A percentile compares a stretch with the other conserved stretches of the same genome.
Conservation (phyloP, 1,140 invertebrate genomes). For the Frieseomelitta varia region DNA sequence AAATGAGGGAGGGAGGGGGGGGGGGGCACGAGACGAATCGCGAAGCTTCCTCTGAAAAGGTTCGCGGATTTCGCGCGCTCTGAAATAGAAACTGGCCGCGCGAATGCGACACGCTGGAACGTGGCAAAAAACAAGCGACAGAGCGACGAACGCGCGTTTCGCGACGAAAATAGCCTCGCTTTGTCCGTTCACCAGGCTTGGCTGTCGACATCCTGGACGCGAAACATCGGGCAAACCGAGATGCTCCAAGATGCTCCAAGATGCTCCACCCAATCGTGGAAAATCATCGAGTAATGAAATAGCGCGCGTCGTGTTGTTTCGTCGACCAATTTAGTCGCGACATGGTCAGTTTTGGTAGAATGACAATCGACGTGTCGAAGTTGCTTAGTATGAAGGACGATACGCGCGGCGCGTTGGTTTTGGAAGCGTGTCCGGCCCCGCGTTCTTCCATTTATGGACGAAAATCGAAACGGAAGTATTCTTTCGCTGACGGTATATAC, state of each 20-base stretch:
- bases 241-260: neutral
- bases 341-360: slow-evolving; percentile 44
- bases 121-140: slow-evolving; percentile 26
- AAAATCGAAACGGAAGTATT: neutral
- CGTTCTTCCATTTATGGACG: neutral
- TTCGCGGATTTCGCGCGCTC: neutral
- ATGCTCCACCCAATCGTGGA: neutral
- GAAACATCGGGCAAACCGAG: neutral
- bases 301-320: neutral
- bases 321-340: no score
- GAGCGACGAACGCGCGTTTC: slow-evolving; percentile 25
- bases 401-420: neutral
- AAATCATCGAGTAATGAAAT: neutral
- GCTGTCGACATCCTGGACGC: neutral
- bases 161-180: slow-evolving; percentile 73
- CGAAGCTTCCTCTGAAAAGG: slow-evolving; percentile 34
- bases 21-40: neutral
- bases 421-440: neutral
- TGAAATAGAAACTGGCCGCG: slow-evolving; percentile 52
- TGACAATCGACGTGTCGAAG: slow-evolving; percentile 40
- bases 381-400: slow-evolving; percentile 46
- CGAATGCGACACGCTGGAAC: slow-evolving; percentile 25
- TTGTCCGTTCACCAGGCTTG: slow-evolving; percentile 58
- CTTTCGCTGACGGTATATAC: no score
- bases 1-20: no score